phyloP scores from a whole-genome alignment of 2,797 vertebrate genomes.

The Eupleurogrammus muticus region DNA sequence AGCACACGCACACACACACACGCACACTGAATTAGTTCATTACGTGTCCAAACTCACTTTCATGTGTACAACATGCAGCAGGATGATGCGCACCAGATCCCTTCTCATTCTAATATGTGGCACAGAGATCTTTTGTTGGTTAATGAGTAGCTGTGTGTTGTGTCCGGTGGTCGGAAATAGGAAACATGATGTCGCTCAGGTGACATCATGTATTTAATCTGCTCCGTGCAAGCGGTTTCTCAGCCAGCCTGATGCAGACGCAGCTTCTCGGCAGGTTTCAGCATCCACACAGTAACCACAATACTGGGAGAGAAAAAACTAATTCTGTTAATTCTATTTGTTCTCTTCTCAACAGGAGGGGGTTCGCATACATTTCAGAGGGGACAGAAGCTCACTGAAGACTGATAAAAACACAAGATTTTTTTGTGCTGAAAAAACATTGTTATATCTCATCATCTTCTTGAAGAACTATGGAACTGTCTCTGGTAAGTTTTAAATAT shows the following conservation, averaged over 20 bases:
- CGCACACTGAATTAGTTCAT: not conserved
- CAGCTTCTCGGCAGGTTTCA: not conserved
- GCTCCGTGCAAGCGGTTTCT: not conserved
- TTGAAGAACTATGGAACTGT: conserved; percentile 76
- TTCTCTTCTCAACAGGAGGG: not conserved
- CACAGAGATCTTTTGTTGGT: conserved; percentile 32
- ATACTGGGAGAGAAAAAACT: no score
- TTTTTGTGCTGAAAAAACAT: not conserved
- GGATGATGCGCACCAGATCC: not conserved
- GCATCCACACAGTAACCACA: no score
- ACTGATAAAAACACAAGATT: not conserved
- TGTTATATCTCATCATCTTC: not conserved
- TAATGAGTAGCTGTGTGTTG: conserved; percentile 61
- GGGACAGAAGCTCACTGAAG: conserved; percentile 1
- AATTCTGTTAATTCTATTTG: not conserved
- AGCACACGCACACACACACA: conserved; percentile 5
- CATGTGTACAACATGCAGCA: conserved; percentile 52
- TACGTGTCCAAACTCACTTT: not conserved
- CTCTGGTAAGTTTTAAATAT: conserved; percentile 71
- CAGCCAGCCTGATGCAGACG: conserved; percentile 8
- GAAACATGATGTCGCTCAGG: conserved; percentile 43
- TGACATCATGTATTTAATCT: conserved; percentile 25
- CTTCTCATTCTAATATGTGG: conserved; percentile 25
- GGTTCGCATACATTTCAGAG: not conserved
- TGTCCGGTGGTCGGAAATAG: conserved; percentile 42